phyloP scores from a whole-genome alignment of 1,140 invertebrate genomes.

The Cyclina sinensis region DNA sequence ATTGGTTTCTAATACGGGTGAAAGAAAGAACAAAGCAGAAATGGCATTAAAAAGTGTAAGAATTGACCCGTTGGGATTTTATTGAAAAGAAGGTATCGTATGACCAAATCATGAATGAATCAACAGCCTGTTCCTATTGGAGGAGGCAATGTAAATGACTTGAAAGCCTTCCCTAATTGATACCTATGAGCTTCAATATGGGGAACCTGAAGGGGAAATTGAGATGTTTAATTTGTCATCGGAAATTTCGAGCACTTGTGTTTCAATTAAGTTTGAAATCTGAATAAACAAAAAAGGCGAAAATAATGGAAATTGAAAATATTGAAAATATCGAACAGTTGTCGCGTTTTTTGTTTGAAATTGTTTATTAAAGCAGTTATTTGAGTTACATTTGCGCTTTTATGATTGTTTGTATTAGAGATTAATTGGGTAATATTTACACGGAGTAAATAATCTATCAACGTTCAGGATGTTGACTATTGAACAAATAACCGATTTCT shows the following conservation, averaged over 20 bases:
- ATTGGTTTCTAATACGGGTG: conserved; percentile 33
- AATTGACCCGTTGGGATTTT: conserved; percentile 60
- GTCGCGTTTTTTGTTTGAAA: neutral
- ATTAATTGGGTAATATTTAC: conserved; percentile 55
- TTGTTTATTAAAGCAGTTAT: conserved; percentile 38
- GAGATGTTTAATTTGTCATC: conserved; percentile 4
- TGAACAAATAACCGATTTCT: conserved; percentile 5
- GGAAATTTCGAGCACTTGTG: conserved; percentile 29
- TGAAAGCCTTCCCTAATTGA: conserved; percentile 66
- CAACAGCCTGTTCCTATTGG: conserved; percentile 52
- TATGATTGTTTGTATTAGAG: conserved; percentile 20
- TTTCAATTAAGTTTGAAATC: conserved; percentile 54
- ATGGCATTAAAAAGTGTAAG: conserved; percentile 54
- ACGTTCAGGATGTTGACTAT: conserved; percentile 45
- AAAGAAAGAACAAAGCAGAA: conserved; percentile 59
- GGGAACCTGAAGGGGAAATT: neutral
- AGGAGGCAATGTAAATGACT: conserved; percentile 16
- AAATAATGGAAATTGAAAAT: conserved; percentile 42
- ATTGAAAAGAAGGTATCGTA: conserved; percentile 56
- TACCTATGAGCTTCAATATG: conserved; percentile 15
- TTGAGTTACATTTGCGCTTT: conserved; percentile 42
- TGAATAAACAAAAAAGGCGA: conserved; percentile 44
- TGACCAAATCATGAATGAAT: conserved; percentile 53
- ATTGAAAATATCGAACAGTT: conserved; percentile 28
- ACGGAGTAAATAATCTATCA: conserved; percentile 22